phyloP scores from a whole-genome alignment of 2,797 vertebrate species.

The Chelon labrosus region DNA sequence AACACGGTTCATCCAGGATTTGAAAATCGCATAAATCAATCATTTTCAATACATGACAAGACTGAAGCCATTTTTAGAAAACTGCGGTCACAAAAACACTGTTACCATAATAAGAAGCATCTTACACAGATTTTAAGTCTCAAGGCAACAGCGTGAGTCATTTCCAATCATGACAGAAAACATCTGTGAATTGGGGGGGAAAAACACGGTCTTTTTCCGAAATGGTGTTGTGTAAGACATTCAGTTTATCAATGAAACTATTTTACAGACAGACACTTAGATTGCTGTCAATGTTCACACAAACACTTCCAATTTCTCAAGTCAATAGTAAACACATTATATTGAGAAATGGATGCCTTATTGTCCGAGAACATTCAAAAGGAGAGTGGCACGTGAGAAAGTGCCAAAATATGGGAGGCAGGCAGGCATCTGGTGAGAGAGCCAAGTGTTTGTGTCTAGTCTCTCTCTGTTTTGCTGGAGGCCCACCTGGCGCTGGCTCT shows the following conservation, averaged over 20 bases:
- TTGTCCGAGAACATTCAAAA: constrained; percentile 15
- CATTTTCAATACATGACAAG: constrained; percentile 42
- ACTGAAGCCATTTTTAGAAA: constrained; percentile 46
- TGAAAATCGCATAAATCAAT: constrained; percentile 48
- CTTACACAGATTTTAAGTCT: constrained; percentile 42
- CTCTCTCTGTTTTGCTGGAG: constrained; percentile 68
- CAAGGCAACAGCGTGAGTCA: constrained; percentile 47
- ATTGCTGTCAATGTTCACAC: constrained; percentile 9
- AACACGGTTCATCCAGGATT: constrained; percentile 37
- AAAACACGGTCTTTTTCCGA: constrained; percentile 14
- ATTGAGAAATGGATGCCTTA: background rate
- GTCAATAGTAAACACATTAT: constrained; percentile 2
- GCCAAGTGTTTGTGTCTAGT: constrained; percentile 61
- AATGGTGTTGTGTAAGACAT: constrained; percentile 16
- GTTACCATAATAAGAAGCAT: constrained; percentile 51
- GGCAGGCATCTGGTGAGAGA: constrained; percentile 41
- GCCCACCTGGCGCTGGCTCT: constrained; percentile 49
- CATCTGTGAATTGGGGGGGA: constrained; percentile 46
- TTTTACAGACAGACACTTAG: constrained; percentile 1
- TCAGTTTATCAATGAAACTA: constrained; percentile 17
- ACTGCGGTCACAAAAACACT: constrained; percentile 24
- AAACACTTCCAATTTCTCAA: constrained; percentile 1
- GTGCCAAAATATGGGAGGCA: constrained; percentile 35
- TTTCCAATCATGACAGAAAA: constrained; percentile 48
- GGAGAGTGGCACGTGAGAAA: background rate